Conservation (phyloP, 1,140 invertebrate species). For the Charaxes varanes region DNA sequence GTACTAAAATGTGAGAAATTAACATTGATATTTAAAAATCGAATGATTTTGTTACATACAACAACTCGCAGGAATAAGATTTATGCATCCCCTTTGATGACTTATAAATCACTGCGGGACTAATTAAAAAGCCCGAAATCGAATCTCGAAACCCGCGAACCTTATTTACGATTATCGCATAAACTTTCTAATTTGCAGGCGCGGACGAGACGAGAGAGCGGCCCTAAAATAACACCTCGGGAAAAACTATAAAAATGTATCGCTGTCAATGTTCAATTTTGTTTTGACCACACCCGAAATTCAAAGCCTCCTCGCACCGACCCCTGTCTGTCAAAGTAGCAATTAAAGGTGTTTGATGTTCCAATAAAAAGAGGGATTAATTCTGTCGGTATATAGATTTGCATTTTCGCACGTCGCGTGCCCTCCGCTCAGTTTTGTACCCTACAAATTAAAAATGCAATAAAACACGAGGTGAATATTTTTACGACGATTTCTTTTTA, state of each 20-base stretch:
- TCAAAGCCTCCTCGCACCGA: slow-evolving; percentile 24
- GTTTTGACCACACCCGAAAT: slow-evolving; percentile 56
- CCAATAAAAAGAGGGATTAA: slow-evolving; percentile 54
- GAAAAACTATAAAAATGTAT: slow-evolving; percentile 67
- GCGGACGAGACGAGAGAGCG: slow-evolving; percentile 30
- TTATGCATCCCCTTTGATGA: slow-evolving; percentile 45
- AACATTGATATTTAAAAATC: neutral
- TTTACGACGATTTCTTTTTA: slow-evolving; percentile 6
- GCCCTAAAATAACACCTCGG: slow-evolving; percentile 63
- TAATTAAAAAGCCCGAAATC: slow-evolving; percentile 61
- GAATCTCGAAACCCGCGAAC: slow-evolving; percentile 39
- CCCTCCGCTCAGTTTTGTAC: slow-evolving; percentile 13
- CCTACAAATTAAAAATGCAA: slow-evolving; percentile 16
- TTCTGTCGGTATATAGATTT: slow-evolving; percentile 27
- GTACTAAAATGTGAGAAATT: too few species aligned
- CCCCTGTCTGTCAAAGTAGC: slow-evolving; percentile 55
- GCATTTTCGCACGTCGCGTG: slow-evolving; percentile 25
- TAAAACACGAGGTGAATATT: slow-evolving; percentile 18
- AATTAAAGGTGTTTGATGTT: slow-evolving; percentile 60
- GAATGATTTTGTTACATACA: slow-evolving; percentile 5
- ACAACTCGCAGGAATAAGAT: slow-evolving; percentile 21
- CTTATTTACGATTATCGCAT: slow-evolving; percentile 64
- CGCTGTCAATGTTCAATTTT: slow-evolving; percentile 52
- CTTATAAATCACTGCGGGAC: slow-evolving; percentile 52
- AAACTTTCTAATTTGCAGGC: slow-evolving; percentile 68